A percentile compares a stretch with the other conserved stretches of the same genome.
These are phyloP conservation scores for Parazoanthus swiftii DNA, from an alignment of 92 coral and sea anemone genomes.

Conservation along the genomic window DNA sequence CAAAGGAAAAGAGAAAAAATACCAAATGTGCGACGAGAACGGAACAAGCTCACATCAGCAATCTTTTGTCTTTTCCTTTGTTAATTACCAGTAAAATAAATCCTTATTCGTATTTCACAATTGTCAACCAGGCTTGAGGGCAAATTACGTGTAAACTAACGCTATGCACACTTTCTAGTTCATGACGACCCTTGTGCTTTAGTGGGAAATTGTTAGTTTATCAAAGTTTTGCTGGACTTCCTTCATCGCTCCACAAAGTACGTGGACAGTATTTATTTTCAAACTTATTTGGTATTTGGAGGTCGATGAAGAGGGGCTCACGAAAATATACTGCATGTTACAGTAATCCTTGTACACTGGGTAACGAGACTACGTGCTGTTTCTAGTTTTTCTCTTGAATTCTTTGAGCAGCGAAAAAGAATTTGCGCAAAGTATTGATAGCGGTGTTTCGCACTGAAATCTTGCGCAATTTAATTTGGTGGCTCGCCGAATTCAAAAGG, in stretches of 20 bases:
- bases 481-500: too few relatives aligned
- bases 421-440: too few relatives aligned
- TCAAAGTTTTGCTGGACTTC: not conserved
- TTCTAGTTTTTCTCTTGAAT: too few relatives aligned
- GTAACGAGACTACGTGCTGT: not conserved
- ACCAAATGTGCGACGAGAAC: too few relatives aligned
- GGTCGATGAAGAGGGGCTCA: not conserved
- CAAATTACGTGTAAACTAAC: not conserved
- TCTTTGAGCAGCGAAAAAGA: too few relatives aligned
- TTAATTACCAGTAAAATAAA: too few relatives aligned
- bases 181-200: not conserved
- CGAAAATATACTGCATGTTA: not conserved
- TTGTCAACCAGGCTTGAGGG: too few relatives aligned
- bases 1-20: too few relatives aligned
- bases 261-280: not conserved
- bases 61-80: too few relatives aligned
- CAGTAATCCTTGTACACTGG: not conserved
- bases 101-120: too few relatives aligned
- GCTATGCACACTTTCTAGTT: not conserved
- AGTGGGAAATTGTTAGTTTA: not conserved
- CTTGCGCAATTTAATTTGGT: too few relatives aligned
- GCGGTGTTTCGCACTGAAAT: not conserved
- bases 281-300: not conserved
- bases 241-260: not conserved
- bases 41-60: too few relatives aligned